Evolutionary conservation across 2,113 vertebrate genomes (phyloP), one percentile per base, ranked within the genome.

Genomic region (Amphiprion ocellaris): DNA sequence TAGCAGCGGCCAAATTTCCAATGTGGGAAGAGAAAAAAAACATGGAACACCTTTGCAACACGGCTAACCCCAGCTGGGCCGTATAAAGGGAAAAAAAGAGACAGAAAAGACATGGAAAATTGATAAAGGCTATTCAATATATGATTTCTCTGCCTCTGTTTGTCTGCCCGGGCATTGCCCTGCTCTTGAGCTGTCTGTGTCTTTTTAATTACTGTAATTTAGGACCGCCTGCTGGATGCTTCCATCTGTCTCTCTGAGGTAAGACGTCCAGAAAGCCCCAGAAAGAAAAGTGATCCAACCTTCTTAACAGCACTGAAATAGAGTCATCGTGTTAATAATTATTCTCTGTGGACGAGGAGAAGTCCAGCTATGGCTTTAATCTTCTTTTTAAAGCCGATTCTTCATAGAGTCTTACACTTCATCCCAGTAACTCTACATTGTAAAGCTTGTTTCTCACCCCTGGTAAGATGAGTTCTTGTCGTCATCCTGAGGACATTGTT

Each of bases 141-240:
- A 41, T 75, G 55, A 76, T 86, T 58, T 70, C 41, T 55, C 5
- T 55, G 26, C 54, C 41, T 49, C 53, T 63, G 47, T 37, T 46
- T 28, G 23, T 50, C 52, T 78, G 49, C 65, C 55, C 68, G 69
- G 73, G 21, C 47, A 5, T 33, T 44, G 50, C 30, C 71, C 4
- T 5, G 15, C 53, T 77, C 26, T 68, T 44, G 61, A 56, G 26
- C 50, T 54, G 64, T 81, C 84, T 73, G 75, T 85, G 74, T 81
- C 85, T 69, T 82, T 90, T 87, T 91, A 88, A 90, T 91, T 81
- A 75, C 74, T 79, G 67, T 80, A 78, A 87, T 81, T 80, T 71
- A 76, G 77, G 63, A 72, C 84, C 79, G 37, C 85, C 85, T 10
- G 41, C 82, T 65, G 79, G 75, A 86, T 1, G 59, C 58, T 53